These are phyloP conservation scores for Siphamia tubifer DNA, from an alignment of 2,113 vertebrate genomes.

Conservation along the genomic window DNA sequence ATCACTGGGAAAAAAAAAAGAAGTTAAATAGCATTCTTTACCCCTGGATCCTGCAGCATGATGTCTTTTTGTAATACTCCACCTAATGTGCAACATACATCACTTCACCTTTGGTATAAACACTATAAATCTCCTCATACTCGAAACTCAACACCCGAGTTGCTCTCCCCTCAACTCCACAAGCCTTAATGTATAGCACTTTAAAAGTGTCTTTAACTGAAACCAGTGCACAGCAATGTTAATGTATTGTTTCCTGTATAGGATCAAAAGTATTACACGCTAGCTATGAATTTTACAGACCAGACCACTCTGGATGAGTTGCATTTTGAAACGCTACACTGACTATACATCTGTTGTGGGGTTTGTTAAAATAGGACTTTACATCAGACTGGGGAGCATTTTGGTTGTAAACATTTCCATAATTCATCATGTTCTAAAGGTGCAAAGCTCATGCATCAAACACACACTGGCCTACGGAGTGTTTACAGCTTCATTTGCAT, in stretches of 20 bases:
- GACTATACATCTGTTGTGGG: not conserved
- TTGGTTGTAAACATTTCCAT: slow-evolving; percentile 22
- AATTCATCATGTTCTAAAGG: slow-evolving; percentile 13
- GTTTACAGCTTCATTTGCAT: slow-evolving; percentile 52
- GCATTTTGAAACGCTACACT: not conserved
- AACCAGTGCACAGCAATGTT: not conserved
- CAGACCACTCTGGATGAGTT: not conserved
- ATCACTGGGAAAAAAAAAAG: too few species aligned
- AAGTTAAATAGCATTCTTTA: not conserved
- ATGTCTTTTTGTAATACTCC: not conserved
- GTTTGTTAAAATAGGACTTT: not conserved
- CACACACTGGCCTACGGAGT: slow-evolving; percentile 7
- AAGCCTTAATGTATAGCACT: not conserved
- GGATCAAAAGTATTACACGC: not conserved
- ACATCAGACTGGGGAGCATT: slow-evolving; percentile 8
- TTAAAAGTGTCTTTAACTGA: not conserved
- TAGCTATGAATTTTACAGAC: not conserved
- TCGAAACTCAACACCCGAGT: not conserved
- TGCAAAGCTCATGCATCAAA: slow-evolving; percentile 3
- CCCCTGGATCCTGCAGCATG: not conserved
- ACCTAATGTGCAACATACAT: slow-evolving; percentile 31
- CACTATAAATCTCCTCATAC: slow-evolving; percentile 15
- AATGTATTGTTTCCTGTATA: not conserved
- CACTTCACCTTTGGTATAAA: slow-evolving; percentile 25
- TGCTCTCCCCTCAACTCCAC: not conserved